phyloP scores from a whole-genome alignment of 2,797 vertebrate species.

The Enteromius treurensis region DNA sequence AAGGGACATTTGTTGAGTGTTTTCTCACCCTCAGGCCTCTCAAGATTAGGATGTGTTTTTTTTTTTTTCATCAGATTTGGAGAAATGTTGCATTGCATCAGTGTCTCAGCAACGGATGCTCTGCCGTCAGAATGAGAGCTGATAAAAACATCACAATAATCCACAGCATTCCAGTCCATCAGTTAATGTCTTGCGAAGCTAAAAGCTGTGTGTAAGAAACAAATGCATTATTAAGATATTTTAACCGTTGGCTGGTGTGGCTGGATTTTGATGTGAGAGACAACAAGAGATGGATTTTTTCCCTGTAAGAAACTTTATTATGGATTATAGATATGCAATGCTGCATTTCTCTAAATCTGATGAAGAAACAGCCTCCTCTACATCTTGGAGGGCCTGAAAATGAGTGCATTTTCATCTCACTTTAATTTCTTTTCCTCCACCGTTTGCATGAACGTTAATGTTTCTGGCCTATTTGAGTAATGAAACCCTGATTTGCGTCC shows the following conservation, averaged over 20 bases:
- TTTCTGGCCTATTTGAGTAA: background rate
- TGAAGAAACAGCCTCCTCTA: background rate
- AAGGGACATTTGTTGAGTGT: background rate
- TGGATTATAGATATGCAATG: background rate
- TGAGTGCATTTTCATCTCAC: background rate
- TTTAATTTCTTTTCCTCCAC: background rate
- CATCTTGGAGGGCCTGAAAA: background rate
- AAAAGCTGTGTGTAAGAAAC: background rate
- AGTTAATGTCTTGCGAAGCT: background rate
- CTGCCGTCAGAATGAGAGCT: background rate
- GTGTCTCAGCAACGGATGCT: background rate
- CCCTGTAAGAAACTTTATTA: background rate
- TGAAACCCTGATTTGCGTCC: background rate
- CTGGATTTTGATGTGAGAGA: background rate
- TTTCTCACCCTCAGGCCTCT: background rate
- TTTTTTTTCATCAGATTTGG: background rate
- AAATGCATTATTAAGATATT: background rate
- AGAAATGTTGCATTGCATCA: background rate
- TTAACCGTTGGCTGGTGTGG: background rate
- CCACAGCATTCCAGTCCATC: background rate
- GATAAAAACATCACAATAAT: background rate
- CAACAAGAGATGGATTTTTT: background rate
- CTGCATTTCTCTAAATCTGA: background rate
- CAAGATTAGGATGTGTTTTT: background rate
- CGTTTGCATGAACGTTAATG: background rate